A percentile compares a stretch with the other conserved stretches of the same genome.
Evolutionary conservation across 1,140 invertebrate species (phyloP).

Genomic region (Brachionus koreanus): DNA sequence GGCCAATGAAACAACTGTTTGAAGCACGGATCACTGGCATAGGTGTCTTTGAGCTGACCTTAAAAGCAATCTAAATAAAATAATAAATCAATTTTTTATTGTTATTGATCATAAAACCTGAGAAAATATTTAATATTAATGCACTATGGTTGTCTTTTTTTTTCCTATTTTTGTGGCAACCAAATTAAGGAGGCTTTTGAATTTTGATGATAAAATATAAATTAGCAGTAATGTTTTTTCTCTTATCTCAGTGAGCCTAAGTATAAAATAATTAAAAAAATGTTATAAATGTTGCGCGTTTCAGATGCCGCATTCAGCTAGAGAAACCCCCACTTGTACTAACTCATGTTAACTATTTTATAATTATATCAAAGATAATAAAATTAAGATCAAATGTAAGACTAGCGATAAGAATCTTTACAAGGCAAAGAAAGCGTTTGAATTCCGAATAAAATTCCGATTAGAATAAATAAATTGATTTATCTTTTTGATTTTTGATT

Average conservation of each 20-base stretch:
- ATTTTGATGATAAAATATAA: neutral
- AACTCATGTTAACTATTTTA: conserved; percentile 26
- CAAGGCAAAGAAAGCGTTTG: neutral
- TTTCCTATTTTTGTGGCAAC: neutral
- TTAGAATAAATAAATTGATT: conserved; percentile 21
- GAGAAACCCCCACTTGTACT: neutral
- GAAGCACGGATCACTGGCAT: neutral
- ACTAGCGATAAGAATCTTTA: conserved; percentile 28
- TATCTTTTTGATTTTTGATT: conserved; percentile 12
- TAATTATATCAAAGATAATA: conserved; percentile 6
- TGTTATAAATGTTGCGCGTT: neutral
- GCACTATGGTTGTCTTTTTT: too few species aligned
- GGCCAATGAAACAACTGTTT: neutral
- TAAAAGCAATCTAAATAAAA: neutral
- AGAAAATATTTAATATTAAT: neutral
- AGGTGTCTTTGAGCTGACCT: neutral
- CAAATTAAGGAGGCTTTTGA: neutral
- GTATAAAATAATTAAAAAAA: neutral
- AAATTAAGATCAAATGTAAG: conserved; percentile 26
- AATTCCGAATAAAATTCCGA: neutral
- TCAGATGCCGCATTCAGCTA: neutral
- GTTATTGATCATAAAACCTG: neutral
- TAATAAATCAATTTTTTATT: neutral
- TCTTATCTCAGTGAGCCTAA: neutral
- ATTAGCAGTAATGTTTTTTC: neutral